Conservation (phyloP, 2,113 vertebrate species). For the Meles meles region DNA sequence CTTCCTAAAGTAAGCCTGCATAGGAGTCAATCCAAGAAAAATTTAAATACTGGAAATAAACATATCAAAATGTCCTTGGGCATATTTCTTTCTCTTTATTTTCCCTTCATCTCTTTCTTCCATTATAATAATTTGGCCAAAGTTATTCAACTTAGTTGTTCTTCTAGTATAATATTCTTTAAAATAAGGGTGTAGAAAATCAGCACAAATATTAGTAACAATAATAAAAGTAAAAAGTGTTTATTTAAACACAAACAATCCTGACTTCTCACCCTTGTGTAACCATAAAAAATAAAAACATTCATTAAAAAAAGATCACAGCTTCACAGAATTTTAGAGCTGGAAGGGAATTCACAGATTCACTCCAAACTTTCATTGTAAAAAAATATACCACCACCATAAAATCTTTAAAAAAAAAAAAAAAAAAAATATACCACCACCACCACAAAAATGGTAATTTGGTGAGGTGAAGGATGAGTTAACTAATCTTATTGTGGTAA, state of each 20-base stretch:
- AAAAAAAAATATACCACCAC: no score
- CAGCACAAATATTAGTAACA: neutral
- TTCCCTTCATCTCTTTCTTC: neutral
- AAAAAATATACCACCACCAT: neutral
- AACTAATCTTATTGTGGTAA: neutral
- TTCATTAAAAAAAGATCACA: neutral
- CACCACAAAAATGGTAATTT: neutral
- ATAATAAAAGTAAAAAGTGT: neutral
- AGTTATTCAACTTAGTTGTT: neutral
- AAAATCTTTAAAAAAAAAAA: no score
- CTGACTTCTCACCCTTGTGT: neutral
- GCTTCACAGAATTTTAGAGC: neutral
- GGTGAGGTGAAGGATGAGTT: neutral
- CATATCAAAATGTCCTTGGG: neutral
- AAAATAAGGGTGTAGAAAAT: neutral
- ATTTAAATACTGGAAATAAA: constrained; percentile 7
- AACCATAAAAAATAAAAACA: constrained; percentile 9
- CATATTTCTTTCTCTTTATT: neutral
- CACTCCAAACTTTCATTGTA: neutral
- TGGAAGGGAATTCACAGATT: neutral
- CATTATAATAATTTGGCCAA: neutral
- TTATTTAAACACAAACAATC: neutral
- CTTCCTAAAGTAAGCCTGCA: neutral
- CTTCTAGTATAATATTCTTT: neutral
- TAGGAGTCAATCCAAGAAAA: neutral